A percentile compares a stretch with the other conserved stretches of the same genome.
These are phyloP conservation scores for Osmerus mordax DNA, from an alignment of 2,113 vertebrate genomes.

Conservation along the genomic window DNA sequence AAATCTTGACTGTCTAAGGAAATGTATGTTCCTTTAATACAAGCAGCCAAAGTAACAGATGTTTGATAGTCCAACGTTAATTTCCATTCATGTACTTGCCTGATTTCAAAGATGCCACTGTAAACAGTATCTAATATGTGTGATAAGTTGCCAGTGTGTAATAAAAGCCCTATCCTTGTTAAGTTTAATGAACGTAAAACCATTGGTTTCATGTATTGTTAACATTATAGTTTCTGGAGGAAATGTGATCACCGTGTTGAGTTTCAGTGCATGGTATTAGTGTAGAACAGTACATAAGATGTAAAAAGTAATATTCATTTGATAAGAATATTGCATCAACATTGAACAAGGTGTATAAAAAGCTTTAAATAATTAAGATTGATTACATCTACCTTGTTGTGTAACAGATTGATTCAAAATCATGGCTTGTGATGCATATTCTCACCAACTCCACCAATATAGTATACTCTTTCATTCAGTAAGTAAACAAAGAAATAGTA, in stretches of 20 bases:
- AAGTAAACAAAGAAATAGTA: conserved; percentile 31
- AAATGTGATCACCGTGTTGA: conserved; percentile 10
- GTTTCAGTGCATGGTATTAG: conserved; percentile 65
- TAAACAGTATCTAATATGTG: conserved; percentile 21
- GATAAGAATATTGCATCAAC: conserved; percentile 40
- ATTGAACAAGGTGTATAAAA: conserved; percentile 57
- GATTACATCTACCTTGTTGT: conserved; percentile 61
- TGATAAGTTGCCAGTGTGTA: conserved; percentile 14
- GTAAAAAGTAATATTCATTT: conserved; percentile 43
- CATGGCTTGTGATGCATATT: no score
- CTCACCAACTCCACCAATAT: conserved; percentile 12
- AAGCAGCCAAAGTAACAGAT: background rate
- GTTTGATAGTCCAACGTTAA: conserved; percentile 17
- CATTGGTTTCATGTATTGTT: conserved; percentile 28
- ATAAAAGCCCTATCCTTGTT: conserved; percentile 1
- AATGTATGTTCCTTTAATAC: conserved; percentile 6
- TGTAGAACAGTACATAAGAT: conserved; percentile 59
- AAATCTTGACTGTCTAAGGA: conserved; percentile 11
- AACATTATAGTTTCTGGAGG: background rate
- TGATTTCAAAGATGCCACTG: conserved; percentile 13
- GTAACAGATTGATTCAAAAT: conserved; percentile 36
- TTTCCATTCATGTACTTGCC: conserved; percentile 14
- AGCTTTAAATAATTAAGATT: conserved; percentile 60
- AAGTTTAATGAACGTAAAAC: conserved; percentile 4
- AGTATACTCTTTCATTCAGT: conserved; percentile 28